Evolutionary conservation across 2,797 vertebrate genomes (phyloP), one percentile per base, ranked within the genome.

Genomic region (Bryconaethiops microstoma): DNA sequence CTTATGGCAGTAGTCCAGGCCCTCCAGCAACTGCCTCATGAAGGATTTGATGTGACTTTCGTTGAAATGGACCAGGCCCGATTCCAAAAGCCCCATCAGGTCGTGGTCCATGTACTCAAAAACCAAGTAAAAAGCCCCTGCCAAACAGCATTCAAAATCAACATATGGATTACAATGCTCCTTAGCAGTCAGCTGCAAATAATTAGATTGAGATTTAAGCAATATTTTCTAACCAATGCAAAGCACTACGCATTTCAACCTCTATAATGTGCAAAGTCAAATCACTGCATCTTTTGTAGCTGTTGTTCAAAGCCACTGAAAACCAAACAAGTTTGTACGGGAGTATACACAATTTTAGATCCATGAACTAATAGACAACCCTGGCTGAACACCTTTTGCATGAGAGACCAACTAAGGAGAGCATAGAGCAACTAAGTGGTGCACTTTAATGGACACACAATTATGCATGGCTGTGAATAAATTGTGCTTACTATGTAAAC

Each of bases 41-140:
- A 99, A 99, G 87, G 97, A 99, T 86, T 97, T 97, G 85, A 99
- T 95, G 88, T 99, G 98, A 90, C 98, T 97, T 83, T 99, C 97
- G 88, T 97, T 97, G 92, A 99, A 99, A 91, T 98, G 97, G 84
- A 98, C 97, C 89, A 99, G 92, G 82, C 98, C 98, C 0, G 98
- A 99, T 93, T 99, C 98, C 91, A 99, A 92, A 85, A 99, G 95
- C 88, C 98, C 98, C 98, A 99, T 99, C 91, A 99, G 92, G 88
- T 99, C 98, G 48, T 99, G 98, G 92, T 99, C 98, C 98, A 99
- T 99, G 92, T 99, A 99, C 91, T 99, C 98, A 91, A 99, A 99
- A 86, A 99, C 98, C 93, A 99, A 93, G 89, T 99, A 99, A 94
- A 99, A 99, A 84, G 98, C 98, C 90, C 98, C 98, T 98, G 78